Evolutionary conservation across 1,140 invertebrate species (phyloP).

Genomic region (Drosophila nigromelanica): DNA sequence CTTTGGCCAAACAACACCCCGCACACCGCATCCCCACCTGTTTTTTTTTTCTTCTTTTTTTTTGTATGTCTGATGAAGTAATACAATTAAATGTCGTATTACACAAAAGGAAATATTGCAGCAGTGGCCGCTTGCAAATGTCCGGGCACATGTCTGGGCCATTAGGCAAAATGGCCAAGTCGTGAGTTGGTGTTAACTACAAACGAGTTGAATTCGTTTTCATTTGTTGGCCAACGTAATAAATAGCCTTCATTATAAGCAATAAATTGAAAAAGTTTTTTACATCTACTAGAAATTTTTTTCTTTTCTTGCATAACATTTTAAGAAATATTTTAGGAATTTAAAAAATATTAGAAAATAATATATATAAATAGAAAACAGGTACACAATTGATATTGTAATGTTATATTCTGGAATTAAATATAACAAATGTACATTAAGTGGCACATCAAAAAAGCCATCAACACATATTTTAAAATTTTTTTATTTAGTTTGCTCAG

Average conservation of each 20-base stretch:
- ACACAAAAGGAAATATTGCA: slow-evolving; percentile 36
- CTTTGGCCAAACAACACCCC: not conserved
- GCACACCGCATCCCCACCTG: not conserved
- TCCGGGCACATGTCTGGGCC: slow-evolving; percentile 50
- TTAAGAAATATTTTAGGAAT: not conserved
- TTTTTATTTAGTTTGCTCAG: not conserved
- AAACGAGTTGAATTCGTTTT: slow-evolving; percentile 60
- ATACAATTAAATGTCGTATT: slow-evolving; percentile 55
- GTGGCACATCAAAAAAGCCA: too few relatives aligned
- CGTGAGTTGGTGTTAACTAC: slow-evolving; percentile 67
- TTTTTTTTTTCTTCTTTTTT: too few relatives aligned
- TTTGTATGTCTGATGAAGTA: slow-evolving; percentile 38
- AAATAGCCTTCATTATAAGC: slow-evolving; percentile 37
- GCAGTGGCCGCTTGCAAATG: slow-evolving; percentile 12
- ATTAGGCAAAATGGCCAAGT: slow-evolving; percentile 71
- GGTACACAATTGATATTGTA: not conserved
- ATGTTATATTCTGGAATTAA: too few relatives aligned
- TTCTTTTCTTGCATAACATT: not conserved
- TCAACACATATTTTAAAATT: slow-evolving; percentile 3
- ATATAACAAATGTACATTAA: too few relatives aligned
- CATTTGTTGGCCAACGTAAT: slow-evolving; percentile 51
- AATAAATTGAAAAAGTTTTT: slow-evolving; percentile 33
- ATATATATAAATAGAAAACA: not conserved
- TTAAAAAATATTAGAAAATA: not conserved
- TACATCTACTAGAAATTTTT: not conserved